Evolutionary conservation across 2,797 vertebrate species (phyloP), one percentile per base, ranked within the genome.

Genomic region (Lithobates pipiens): DNA sequence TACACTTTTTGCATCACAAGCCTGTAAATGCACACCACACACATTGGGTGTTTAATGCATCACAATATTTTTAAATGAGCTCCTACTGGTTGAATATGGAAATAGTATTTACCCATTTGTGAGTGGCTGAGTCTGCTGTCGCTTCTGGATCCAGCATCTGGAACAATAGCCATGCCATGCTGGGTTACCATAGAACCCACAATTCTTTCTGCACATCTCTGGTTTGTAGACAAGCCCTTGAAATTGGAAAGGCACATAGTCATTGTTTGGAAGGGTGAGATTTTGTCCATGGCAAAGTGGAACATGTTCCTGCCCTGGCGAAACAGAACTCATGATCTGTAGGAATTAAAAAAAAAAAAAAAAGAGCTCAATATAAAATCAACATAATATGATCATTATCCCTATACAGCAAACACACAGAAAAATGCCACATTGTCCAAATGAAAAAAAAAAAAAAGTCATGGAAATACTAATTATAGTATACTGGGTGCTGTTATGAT

Each of bases 151-250:
- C 95, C 95, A 96, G 91, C 95, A 96, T 84, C 95, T 96, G 34
- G 95, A 96, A 89, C 95, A 96, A 88, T 95, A 95, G 73, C 95
- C 95, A 82, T 95, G 94, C 95, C 95, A 96, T 1, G 90, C 94
- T 0, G 95, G 93, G 89, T 96, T 96, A 76, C 95, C 95, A 89
- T 96, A 96, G 89, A 93, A 96, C 1, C 95, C 95, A 85, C 95
- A 96, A 80, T 90, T 77, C 0, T 95, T 94, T 84, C 94, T 95
- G 86, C 95, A 96, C 82, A 95, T 92, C n/a, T 87, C 86, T 23
- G 76, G 70, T 5, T 80, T 76, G 71, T 79, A 87, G 44, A 32
- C 13, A 39, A 83, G 79, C 21, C 81, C 86, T 61, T 83, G 70
- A 18, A 69, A 71, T 23, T 86, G 70, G 23, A 76, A 70, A 15